A percentile compares a stretch with the other conserved stretches of the same genome.
Evolutionary conservation across 2,797 vertebrate genomes (phyloP).

Genomic region (Crax fasciolata): DNA sequence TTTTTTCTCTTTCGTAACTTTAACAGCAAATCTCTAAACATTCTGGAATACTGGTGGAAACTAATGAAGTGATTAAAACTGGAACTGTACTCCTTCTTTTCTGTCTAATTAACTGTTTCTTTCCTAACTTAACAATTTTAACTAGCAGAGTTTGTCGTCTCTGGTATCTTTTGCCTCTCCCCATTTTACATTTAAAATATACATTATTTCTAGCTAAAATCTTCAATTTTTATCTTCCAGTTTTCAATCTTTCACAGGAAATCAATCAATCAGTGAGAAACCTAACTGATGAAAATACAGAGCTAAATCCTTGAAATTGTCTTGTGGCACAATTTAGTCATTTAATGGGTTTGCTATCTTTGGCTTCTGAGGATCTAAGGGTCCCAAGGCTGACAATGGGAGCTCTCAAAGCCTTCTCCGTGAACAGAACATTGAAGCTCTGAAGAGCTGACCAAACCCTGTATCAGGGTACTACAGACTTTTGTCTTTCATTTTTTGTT

Average conservation of each 20-base stretch:
- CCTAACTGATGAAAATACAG: neutral
- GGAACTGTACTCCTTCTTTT: neutral
- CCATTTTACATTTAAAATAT: neutral
- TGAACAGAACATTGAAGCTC: neutral
- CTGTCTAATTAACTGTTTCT: neutral
- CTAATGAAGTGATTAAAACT: constrained; percentile 24
- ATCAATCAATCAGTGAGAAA: neutral
- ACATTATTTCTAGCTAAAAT: neutral
- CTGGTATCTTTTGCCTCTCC: neutral
- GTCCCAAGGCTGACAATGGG: neutral
- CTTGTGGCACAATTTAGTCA: neutral
- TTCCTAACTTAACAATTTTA: neutral
- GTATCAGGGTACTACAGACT: neutral
- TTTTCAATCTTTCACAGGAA: neutral
- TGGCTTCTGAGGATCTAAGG: neutral
- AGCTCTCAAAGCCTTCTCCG: neutral
- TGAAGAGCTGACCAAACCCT: neutral
- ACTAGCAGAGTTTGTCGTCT: neutral
- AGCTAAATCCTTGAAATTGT: neutral
- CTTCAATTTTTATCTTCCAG: neutral
- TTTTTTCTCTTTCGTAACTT: neutral
- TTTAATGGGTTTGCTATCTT: neutral
- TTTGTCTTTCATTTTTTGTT: neutral
- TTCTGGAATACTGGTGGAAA: neutral
- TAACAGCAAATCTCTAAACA: neutral